Evolutionary conservation across 2,113 vertebrate species (phyloP).

Genomic region (Eurystomus gularis): DNA sequence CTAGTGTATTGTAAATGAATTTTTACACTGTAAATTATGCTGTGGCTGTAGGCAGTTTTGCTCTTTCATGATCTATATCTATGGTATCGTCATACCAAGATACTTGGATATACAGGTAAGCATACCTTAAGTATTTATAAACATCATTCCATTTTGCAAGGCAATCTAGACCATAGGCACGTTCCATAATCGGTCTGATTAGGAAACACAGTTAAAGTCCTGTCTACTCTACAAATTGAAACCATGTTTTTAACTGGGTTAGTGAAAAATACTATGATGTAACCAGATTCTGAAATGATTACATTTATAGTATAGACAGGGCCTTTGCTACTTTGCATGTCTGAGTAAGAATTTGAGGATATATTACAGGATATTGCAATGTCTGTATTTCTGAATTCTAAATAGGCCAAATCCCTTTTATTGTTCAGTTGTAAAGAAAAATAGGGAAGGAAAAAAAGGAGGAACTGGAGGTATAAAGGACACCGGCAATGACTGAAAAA

Average conservation of each 20-base stretch:
- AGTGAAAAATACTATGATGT: slow-evolving; percentile 20
- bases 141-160: not conserved
- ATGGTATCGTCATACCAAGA: not conserved
- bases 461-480: not conserved
- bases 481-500: not conserved
- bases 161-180: not conserved
- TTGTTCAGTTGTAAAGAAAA: not conserved
- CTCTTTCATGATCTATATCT: not conserved
- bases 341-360: slow-evolving; percentile 50
- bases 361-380: slow-evolving; percentile 59
- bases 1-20: not conserved
- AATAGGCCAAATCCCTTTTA: slow-evolving; percentile 22
- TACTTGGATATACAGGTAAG: not conserved
- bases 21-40: not conserved
- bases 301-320: slow-evolving; percentile 35
- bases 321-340: slow-evolving; percentile 27
- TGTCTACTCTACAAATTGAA: slow-evolving; percentile 49
- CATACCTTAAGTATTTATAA: not conserved
- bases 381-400: slow-evolving; percentile 51
- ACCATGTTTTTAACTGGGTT: slow-evolving; percentile 33
- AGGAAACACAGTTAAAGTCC: not conserved
- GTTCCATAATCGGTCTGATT: slow-evolving; percentile 13
- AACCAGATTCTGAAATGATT: slow-evolving; percentile 18
- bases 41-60: not conserved
- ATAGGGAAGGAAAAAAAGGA: not conserved